Percentiles rank a stretch among this genome's conserved stretches.
These are phyloP conservation scores for Zelleria hepariella DNA, from an alignment of 2,888 invertebrate species.

Conservation along the genomic window DNA sequence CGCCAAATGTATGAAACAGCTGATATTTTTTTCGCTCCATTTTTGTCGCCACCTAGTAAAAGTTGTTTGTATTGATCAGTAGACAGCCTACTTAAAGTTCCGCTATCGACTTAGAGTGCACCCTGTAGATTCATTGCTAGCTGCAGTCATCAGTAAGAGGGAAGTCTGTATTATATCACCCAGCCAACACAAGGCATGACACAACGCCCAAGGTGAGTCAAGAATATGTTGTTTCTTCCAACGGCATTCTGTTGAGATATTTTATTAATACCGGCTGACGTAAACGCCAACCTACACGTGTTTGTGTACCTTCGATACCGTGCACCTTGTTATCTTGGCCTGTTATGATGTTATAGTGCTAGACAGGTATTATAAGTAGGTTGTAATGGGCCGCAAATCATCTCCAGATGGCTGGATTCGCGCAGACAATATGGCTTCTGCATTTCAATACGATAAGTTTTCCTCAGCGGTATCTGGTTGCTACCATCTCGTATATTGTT, in stretches of 20 bases:
- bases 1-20: too few species aligned
- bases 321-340: neutral
- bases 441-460: too few species aligned
- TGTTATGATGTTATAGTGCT: neutral
- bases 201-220: neutral
- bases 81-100: too few species aligned
- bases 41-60: too few species aligned
- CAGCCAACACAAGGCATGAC: neutral
- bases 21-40: too few species aligned
- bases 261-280: neutral
- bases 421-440: neutral
- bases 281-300: neutral
- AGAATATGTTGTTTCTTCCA: neutral
- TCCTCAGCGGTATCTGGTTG: too few species aligned
- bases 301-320: neutral
- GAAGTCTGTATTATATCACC: neutral
- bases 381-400: neutral
- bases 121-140: too few species aligned
- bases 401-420: neutral
- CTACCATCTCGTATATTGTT: too few species aligned
- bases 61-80: too few species aligned
- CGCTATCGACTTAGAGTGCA: too few species aligned
- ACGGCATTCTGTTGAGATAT: neutral
- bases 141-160: neutral
- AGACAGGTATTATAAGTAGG: neutral